Conservation (phyloP, 35 echinoderm and acorn worm genomes). For the Anneissia japonica region DNA sequence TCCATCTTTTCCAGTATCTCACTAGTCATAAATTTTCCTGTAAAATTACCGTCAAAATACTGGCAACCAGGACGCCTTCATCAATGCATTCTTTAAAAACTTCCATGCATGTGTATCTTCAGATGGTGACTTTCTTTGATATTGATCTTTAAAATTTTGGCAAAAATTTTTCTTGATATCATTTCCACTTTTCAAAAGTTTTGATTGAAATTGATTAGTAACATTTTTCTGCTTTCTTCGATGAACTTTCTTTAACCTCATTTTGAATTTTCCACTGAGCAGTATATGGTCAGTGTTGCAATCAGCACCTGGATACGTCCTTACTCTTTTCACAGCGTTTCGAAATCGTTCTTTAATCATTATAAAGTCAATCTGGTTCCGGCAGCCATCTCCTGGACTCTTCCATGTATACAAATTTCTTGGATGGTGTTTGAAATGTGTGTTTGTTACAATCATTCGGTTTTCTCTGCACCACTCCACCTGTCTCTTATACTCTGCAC, state of each 20-base stretch:
- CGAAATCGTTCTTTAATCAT: not conserved
- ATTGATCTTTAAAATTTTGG: no score
- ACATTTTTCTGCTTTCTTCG: not conserved
- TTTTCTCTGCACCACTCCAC: slow-evolving; percentile 3
- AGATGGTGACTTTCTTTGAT: no score
- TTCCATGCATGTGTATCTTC: no score
- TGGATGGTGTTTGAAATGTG: slow-evolving; percentile 9
- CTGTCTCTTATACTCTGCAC: not conserved
- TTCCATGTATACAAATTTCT: slow-evolving; percentile 1
- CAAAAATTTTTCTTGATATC: no score
- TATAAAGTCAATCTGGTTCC: slow-evolving; percentile 7
- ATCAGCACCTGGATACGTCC: not conserved
- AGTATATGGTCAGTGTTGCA: slow-evolving; percentile 9
- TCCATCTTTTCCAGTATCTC: slow-evolving; percentile 4
- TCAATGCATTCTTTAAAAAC: not conserved
- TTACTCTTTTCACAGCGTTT: not conserved
- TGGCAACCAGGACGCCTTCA: not conserved
- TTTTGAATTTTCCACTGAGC: not conserved
- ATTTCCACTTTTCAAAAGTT: not conserved
- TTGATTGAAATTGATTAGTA: no score
- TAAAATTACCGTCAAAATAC: not conserved
- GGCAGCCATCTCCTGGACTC: not conserved
- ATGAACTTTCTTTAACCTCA: not conserved
- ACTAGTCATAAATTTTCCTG: not conserved
- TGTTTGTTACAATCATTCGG: not conserved